Conservation (phyloP, 2,113 vertebrate genomes). For the Trematomus loennbergii region DNA sequence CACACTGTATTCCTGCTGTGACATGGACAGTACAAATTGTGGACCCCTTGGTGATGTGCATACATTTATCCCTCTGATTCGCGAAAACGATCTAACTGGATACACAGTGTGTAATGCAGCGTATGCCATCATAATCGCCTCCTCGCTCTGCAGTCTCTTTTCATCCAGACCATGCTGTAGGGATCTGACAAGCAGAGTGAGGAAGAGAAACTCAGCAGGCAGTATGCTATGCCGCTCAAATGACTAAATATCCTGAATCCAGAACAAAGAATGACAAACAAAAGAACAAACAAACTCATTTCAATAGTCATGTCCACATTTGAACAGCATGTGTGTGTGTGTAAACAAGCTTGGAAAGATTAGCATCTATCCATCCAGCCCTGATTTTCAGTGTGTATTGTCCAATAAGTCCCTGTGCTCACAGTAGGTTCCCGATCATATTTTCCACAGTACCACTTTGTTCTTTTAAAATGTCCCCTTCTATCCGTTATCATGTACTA, state of each 20-base stretch:
- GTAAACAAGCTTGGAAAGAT: constrained; percentile 31
- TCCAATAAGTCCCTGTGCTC: not conserved
- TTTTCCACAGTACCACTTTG: not conserved
- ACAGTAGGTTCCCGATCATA: not conserved
- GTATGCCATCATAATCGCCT: constrained; percentile 12
- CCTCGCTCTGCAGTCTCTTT: constrained; percentile 3
- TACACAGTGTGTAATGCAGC: constrained; percentile 16
- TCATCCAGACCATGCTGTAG: not conserved
- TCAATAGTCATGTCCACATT: not conserved
- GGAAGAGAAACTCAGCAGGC: constrained; percentile 22
- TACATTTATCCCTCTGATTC: constrained; percentile 27
- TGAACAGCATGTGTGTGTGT: not conserved
- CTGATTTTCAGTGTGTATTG: constrained; percentile 1
- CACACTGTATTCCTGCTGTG: not conserved
- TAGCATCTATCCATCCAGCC: constrained; percentile 21
- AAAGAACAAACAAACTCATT: constrained; percentile 24
- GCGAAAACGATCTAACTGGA: not conserved
- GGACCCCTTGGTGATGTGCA: not conserved
- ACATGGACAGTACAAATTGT: not conserved
- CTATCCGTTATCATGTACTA: constrained; percentile 6
- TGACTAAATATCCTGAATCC: constrained; percentile 35
- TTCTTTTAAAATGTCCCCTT: constrained; percentile 8
- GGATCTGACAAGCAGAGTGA: constrained; percentile 19
- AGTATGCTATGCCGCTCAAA: not conserved
- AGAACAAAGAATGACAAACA: constrained; percentile 19